These are phyloP conservation scores for Turritopsis rubra DNA, from an alignment of 30 jellyfish, hydroid and myxozoan genomes.

Conservation along the genomic window DNA sequence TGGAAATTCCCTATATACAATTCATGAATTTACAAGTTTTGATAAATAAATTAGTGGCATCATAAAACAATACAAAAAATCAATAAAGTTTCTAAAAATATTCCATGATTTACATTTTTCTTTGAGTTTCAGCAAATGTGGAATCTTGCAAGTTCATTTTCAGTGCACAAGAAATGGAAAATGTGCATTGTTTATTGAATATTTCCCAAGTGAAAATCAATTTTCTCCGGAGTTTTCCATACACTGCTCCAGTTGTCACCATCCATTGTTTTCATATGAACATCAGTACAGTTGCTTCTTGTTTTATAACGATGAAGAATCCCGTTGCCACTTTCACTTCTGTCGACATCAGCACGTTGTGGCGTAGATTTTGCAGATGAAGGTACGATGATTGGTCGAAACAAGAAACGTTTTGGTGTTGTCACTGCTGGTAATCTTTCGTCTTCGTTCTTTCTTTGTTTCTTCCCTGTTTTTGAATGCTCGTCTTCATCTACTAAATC, in stretches of 20 bases:
- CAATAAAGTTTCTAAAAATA: neutral
- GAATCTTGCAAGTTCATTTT: neutral
- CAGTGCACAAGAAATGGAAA: too few species aligned
- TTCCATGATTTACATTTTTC: too few species aligned
- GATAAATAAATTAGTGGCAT: neutral
- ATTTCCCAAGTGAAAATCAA: too few species aligned
- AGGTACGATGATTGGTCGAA: slow-evolving; percentile 15
- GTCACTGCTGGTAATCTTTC: neutral
- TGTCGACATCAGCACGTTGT: neutral
- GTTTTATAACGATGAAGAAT: neutral
- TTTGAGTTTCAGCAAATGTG: neutral
- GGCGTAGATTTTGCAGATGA: neutral
- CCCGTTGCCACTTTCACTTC: neutral
- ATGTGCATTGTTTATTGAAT: too few species aligned
- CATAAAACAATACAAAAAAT: neutral
- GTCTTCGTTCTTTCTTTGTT: neutral
- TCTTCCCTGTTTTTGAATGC: neutral
- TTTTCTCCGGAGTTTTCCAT: neutral
- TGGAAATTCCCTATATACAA: neutral
- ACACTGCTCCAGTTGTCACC: neutral
- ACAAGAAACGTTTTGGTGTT: neutral
- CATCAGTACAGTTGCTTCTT: neutral
- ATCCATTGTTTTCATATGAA: neutral
- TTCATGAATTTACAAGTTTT: neutral
- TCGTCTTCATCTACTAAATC: neutral